Evolutionary conservation across 2,888 invertebrate species (phyloP).

Genomic region (Ryuthela nishihirai): DNA sequence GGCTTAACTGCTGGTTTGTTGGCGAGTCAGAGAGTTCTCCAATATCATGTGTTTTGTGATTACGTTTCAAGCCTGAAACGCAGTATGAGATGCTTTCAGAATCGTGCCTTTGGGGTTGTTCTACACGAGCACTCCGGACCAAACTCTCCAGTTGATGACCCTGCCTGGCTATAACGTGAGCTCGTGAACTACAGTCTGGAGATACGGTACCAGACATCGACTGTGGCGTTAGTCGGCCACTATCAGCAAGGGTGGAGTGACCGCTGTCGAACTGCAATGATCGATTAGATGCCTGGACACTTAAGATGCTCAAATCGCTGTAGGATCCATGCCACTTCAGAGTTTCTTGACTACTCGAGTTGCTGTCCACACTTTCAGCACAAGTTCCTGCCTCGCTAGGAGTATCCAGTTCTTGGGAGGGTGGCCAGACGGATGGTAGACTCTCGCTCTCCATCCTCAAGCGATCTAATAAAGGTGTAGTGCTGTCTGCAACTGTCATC

Average conservation of each 20-base stretch:
- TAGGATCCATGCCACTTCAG: conserved; percentile 73
- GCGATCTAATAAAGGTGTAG: conserved; percentile 2
- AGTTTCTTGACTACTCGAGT: conserved; percentile 60
- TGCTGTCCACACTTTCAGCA: not conserved
- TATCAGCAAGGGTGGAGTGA: conserved; percentile 17
- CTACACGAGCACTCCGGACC: conserved; percentile 70
- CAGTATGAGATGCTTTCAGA: conserved; percentile 71
- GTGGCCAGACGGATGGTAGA: not conserved
- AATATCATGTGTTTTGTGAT: too few relatives aligned
- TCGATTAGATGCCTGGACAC: conserved; percentile 8
- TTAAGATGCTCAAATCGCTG: conserved; percentile 61
- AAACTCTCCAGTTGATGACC: conserved; percentile 47
- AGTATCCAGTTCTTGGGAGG: not conserved
- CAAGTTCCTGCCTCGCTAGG: conserved; percentile 4
- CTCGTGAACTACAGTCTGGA: conserved; percentile 45
- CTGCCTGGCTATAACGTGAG: conserved; percentile 53
- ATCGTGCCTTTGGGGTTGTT: conserved; percentile 70
- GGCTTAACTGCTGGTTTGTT: too few relatives aligned
- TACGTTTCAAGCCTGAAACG: conserved; percentile 53
- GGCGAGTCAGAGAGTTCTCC: too few relatives aligned
- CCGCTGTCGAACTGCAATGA: conserved; percentile 18
- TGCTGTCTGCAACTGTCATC: not conserved
- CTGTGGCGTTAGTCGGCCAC: conserved; percentile 15
- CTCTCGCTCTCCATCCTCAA: conserved; percentile 1
- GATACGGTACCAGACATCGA: conserved; percentile 8